These are phyloP conservation scores for Mus caroli DNA, from an alignment of 2,797 vertebrate genomes.

Conservation along the genomic window DNA sequence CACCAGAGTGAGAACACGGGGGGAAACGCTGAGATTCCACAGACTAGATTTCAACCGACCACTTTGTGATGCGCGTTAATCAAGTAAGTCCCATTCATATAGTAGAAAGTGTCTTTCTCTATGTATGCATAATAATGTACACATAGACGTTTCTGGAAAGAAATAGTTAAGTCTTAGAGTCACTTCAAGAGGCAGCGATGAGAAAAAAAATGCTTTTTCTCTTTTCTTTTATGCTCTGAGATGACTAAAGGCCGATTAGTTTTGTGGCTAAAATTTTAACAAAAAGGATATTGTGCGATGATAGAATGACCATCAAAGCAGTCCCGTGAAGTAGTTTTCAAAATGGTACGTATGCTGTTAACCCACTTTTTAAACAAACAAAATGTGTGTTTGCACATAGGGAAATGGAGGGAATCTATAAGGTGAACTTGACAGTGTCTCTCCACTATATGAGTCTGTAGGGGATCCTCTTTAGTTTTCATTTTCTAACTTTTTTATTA, in stretches of 20 bases:
- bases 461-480: neutral
- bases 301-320: neutral
- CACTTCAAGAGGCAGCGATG: neutral
- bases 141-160: neutral
- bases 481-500: conserved; percentile 1
- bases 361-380: neutral
- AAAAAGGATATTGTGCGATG: neutral
- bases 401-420: neutral
- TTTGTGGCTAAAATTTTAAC: neutral
- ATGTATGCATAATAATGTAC: no score
- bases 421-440: neutral
- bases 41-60: neutral
- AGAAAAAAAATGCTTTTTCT: conserved; percentile 29
- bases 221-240: neutral
- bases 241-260: neutral
- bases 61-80: neutral
- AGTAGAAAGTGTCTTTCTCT: neutral
- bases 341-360: neutral
- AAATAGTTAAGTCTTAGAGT: neutral
- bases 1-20: conserved; percentile 13
- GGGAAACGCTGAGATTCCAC: conserved; percentile 67
- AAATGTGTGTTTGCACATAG: neutral
- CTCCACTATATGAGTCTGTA: neutral
- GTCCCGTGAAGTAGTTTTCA: conserved; percentile 17
- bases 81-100: neutral